Evolutionary conservation across 2,797 vertebrate genomes (phyloP), one percentile per base, ranked within the genome.

Genomic region (Podargus strigoides): DNA sequence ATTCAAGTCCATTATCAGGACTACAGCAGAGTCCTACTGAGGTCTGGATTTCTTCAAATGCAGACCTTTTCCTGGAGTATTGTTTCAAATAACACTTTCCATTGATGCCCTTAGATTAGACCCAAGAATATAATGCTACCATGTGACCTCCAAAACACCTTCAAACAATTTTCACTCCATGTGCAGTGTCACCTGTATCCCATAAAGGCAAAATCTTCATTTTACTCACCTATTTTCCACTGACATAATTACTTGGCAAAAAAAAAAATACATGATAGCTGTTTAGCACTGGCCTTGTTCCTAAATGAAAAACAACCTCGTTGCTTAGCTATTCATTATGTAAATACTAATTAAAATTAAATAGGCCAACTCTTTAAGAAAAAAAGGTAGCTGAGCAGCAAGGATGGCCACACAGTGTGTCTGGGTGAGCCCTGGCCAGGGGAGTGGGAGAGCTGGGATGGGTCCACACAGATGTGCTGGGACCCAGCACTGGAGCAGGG

Each of bases 321-420:
- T 66, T 89, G 23, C n/a, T 78, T 49, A 34, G 28, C 9, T 80
- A 73, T 83, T 69, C 3, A 14, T 72, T 72, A 85, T 75, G 23
- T 52, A 91, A 84, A 78, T 72, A 23, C 10, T 28, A 81, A 87
- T 85, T 85, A 42, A 81, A 78, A 60, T 36, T 60, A 68, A 79
- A 84, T 26, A 81, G 26, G 30, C 58, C 27, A 84, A 26, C 6
- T 14, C 24, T 58, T 22, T 39, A 79, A 74, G 81, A 55, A 73
- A 52, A 67, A 74, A 80, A 39, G 10, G 41, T 21, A 47, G 19
- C 44, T 0, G 3, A 75, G 62, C 72, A 60, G n/a, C 23, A 20
- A 69, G n/a, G 9, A 41, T 59, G 44, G 26, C 70, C n/a, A 14
- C 3, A 9, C 5, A 16, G 19, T 6, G 5, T 37, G 18, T 34